These are phyloP conservation scores for Nerophis lumbriciformis DNA, from an alignment of 2,113 vertebrate genomes.

Conservation along the genomic window DNA sequence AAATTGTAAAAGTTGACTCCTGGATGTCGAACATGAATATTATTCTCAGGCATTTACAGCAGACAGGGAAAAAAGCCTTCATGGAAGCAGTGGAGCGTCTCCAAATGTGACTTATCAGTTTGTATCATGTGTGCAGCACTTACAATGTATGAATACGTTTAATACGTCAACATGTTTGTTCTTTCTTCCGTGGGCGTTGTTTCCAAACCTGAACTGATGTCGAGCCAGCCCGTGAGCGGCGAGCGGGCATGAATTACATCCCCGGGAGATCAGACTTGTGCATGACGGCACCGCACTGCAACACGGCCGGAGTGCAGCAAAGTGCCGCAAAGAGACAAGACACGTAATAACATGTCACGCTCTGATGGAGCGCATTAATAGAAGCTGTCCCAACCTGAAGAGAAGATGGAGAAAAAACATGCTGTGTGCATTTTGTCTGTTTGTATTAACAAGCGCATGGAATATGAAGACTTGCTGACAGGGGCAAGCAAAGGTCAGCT, in stretches of 20 bases:
- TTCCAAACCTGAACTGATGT: conserved; percentile 16
- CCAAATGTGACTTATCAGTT: too few species aligned
- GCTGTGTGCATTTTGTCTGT: conserved; percentile 15
- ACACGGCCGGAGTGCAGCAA: conserved; percentile 46
- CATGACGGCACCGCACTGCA: conserved; percentile 39
- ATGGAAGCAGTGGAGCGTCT: too few species aligned
- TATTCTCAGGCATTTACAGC: too few species aligned
- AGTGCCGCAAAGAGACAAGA: conserved; percentile 35
- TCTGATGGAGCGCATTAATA: conserved; percentile 50
- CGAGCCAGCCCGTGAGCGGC: conserved; percentile 21
- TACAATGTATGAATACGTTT: too few species aligned
- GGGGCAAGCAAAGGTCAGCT: conserved; percentile 24
- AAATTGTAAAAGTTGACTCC: too few species aligned
- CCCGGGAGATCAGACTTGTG: conserved; percentile 57
- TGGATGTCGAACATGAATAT: too few species aligned
- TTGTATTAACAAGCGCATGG: conserved; percentile 18
- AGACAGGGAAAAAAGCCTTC: too few species aligned
- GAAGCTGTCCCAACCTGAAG: conserved; percentile 39
- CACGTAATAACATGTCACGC: conserved; percentile 47
- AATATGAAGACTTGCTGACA: conserved; percentile 8
- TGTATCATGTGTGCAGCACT: too few species aligned
- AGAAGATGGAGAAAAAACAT: conserved; percentile 23
- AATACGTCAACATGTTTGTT: not conserved
- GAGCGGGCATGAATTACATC: conserved; percentile 33
- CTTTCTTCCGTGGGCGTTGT: not conserved